Conservation (phyloP, 2,797 vertebrate genomes). For the Lateolabrax maculatus region DNA sequence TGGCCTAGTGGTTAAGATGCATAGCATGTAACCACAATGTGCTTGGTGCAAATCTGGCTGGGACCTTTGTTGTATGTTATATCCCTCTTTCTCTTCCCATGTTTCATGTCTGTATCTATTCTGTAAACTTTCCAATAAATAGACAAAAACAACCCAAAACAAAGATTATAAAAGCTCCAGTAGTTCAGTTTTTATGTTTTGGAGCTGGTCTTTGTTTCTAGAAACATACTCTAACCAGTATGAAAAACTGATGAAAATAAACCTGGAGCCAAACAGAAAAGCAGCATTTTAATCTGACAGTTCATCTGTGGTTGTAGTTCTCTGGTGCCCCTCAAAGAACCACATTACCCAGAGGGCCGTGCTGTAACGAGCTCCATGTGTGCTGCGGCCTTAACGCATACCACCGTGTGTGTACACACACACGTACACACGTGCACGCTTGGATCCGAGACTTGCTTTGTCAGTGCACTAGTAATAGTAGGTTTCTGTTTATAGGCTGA, state of each 20-base stretch:
- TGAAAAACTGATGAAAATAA: slow-evolving; percentile 50
- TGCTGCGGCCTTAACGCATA: slow-evolving; percentile 72
- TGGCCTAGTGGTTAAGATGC: slow-evolving; percentile 45
- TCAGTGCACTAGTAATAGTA: slow-evolving; percentile 86
- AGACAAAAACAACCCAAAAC: not conserved
- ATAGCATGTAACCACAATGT: slow-evolving; percentile 48
- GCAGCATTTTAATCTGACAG: slow-evolving; percentile 67
- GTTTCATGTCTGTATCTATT: slow-evolving; percentile 34
- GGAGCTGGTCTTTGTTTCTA: not conserved
- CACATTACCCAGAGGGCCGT: slow-evolving; percentile 83
- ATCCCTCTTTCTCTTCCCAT: slow-evolving; percentile 29
- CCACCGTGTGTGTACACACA: slow-evolving; percentile 42
- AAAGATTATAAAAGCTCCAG: slow-evolving; percentile 1
- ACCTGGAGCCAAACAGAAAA: slow-evolving; percentile 40
- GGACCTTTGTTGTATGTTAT: slow-evolving; percentile 34
- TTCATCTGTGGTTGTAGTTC: slow-evolving; percentile 80
- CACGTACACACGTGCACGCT: slow-evolving; percentile 43
- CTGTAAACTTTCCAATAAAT: slow-evolving; percentile 15
- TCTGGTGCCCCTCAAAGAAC: slow-evolving; percentile 71
- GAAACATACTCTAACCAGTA: slow-evolving; percentile 15
- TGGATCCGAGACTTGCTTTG: slow-evolving; percentile 82
- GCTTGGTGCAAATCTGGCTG: slow-evolving; percentile 21
- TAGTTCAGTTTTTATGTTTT: slow-evolving; percentile 16
- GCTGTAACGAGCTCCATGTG: slow-evolving; percentile 85
- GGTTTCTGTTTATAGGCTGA: slow-evolving; percentile 87